Conservation (phyloP, 2,888 invertebrate genomes). For the Ormia ochracea region DNA sequence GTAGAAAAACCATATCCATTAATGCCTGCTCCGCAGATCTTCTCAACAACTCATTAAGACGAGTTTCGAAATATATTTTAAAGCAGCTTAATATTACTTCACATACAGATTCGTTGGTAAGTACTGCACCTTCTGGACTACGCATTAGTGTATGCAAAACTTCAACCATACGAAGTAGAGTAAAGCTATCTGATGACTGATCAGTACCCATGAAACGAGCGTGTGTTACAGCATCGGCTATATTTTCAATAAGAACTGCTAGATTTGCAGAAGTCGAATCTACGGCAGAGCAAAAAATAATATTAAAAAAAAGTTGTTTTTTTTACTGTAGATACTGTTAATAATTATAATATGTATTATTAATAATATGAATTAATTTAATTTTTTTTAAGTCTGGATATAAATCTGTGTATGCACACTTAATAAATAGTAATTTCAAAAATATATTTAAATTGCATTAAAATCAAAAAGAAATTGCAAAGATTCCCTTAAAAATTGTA, state of each 20-base stretch:
- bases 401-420: too few relatives aligned
- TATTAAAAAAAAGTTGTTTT: background rate
- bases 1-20: constrained; percentile 96
- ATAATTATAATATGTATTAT: too few relatives aligned
- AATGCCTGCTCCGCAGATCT: constrained; percentile 96
- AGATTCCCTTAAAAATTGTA: too few relatives aligned
- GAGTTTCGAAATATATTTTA: constrained; percentile 94
- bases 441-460: too few relatives aligned
- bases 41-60: constrained; percentile 92
- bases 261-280: constrained; percentile 88
- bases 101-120: constrained; percentile 97
- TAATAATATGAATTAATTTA: too few relatives aligned
- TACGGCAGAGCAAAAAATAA: constrained; percentile 72
- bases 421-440: too few relatives aligned
- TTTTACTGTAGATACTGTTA: too few relatives aligned
- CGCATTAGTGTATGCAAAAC: constrained; percentile 93
- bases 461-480: too few relatives aligned
- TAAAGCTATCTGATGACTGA: constrained; percentile 95
- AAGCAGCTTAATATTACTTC: constrained; percentile 99
- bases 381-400: too few relatives aligned
- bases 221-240: constrained; percentile 98
- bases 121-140: constrained; percentile 90
- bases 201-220: constrained; percentile 98
- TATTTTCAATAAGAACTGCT: constrained; percentile 92
- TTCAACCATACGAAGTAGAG: constrained; percentile 96